Evolutionary conservation across 2,113 vertebrate species (phyloP), one percentile per base, ranked within the genome.

Genomic region (Helogale parvula): DNA sequence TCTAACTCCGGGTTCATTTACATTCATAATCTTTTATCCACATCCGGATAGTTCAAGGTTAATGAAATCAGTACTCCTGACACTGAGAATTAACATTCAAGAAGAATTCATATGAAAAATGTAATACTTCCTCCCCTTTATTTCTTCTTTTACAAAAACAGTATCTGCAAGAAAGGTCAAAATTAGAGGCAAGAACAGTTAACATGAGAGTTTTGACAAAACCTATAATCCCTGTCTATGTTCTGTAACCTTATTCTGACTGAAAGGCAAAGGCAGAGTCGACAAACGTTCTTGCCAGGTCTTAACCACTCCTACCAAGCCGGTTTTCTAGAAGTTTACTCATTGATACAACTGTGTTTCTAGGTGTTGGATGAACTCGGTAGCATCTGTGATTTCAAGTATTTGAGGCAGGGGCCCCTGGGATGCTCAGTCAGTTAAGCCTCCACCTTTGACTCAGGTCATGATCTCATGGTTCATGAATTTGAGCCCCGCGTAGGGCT

Each of bases 41-140:
- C n/a, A 81, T 13, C 65, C 65, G 82, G 68, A 82, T 85, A 97
- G 77, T 96, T 96, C 96, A 94, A 98, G 77, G 88, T 97, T 96
- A 95, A 95, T 94, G 68, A 94, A 93, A 95, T 94, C 88, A 83
- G 72, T 60, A 60, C 15, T 97, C 27, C 38, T 69, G 45, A 96
- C 87, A 50, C 68, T 57, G 25, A 94, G 57, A 85, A 80, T 85
- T 90, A 63, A 94, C 63, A 89, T 88, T 45, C 50, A 93, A 94
- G 65, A 92, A 93, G 25, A 77, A 90, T 77, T 95, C 47, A 63
- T 0, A 21, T 38, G 29, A 45, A 11, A 54, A 90, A 84, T 35
- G 0, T 63, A 63, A 74, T 86, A 29, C 63, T 83, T 84, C 35
- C 27, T 85, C 25, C 21, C 90, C 72, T 82, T 92, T 45, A 54